Percentiles rank a stretch among this genome's conserved stretches.
Conservation (phyloP, 2,888 invertebrate species). For the Ommatoiulus sabulosus region DNA sequence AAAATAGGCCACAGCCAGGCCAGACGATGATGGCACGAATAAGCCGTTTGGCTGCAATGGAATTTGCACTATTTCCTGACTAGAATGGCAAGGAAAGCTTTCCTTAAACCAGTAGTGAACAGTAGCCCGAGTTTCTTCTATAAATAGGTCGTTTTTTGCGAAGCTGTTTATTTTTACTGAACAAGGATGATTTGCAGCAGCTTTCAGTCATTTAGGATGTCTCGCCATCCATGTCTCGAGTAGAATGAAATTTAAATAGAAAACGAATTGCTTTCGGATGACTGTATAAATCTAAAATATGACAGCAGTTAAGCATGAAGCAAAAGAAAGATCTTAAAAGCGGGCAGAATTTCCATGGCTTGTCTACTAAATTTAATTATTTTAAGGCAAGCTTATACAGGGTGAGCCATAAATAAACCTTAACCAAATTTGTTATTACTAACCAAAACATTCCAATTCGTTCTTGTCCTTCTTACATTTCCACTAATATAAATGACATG, state of each 20-base stretch:
- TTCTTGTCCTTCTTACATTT: too few species aligned
- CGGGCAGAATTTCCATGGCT: background rate
- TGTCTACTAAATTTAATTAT: background rate
- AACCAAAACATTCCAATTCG: too few species aligned
- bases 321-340: background rate
- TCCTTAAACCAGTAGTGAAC: background rate
- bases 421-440: too few species aligned
- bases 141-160: background rate
- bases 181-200: background rate
- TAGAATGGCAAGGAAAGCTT: background rate
- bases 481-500: too few species aligned
- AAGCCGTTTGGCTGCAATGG: background rate
- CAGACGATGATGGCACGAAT: background rate
- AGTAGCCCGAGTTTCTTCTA: background rate
- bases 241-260: background rate
- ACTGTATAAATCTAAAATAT: background rate
- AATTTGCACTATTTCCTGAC: background rate
- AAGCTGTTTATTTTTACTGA: background rate
- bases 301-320: background rate
- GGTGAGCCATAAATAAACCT: too few species aligned
- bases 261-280: background rate
- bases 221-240: background rate
- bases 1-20: background rate
- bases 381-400: too few species aligned
- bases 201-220: constrained; percentile 12